These are phyloP conservation scores for Grammomys surdaster DNA, from an alignment of 2,113 vertebrate genomes.

Conservation along the genomic window DNA sequence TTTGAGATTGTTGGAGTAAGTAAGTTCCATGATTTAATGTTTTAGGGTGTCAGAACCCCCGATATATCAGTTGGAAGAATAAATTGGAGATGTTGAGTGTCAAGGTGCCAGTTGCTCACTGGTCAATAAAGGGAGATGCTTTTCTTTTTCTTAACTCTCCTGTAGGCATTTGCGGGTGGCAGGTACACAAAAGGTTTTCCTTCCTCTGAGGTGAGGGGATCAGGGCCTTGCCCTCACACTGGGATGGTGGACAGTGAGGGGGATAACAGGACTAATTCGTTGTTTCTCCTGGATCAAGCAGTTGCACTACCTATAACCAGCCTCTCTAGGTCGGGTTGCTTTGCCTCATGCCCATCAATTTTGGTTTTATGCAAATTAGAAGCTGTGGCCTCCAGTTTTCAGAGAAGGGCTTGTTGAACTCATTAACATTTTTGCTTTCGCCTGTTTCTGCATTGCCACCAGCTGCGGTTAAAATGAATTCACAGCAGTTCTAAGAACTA, in stretches of 20 bases:
- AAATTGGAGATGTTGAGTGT: neutral
- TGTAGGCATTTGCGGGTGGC: slow-evolving; percentile 7
- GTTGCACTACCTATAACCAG: neutral
- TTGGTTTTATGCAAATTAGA: slow-evolving; percentile 26
- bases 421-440: neutral
- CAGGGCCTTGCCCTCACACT: neutral
- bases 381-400: neutral
- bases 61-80: slow-evolving; percentile 25
- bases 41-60: neutral
- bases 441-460: slow-evolving; percentile 83
- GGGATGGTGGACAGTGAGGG: neutral
- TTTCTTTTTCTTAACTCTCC: slow-evolving; percentile 25
- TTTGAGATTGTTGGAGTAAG: slow-evolving; percentile 4
- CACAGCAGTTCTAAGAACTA: neutral
- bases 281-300: neutral
- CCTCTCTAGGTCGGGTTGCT: neutral
- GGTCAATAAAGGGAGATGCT: neutral
- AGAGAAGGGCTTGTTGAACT: neutral
- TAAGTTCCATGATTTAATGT: neutral
- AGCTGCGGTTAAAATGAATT: slow-evolving; percentile 74
- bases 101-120: neutral
- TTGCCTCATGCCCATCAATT: neutral
- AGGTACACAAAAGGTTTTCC: neutral
- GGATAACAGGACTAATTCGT: neutral
- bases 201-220: slow-evolving; percentile 23